Evolutionary conservation across 2,888 invertebrate species (phyloP), one percentile per base, ranked within the genome.

Genomic region (Oligia fasciuncula): DNA sequence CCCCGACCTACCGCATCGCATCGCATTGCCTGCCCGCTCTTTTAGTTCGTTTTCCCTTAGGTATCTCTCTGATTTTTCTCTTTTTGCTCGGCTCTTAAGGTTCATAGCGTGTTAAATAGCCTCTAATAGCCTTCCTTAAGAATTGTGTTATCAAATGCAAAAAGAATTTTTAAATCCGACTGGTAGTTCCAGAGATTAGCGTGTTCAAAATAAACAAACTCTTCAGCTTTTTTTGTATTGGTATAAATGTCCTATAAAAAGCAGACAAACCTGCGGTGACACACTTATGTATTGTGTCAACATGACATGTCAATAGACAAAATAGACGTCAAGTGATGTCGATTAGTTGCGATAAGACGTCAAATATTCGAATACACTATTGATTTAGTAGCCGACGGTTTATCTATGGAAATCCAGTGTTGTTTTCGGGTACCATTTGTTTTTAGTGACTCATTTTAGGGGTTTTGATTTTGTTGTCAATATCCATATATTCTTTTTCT

Each of bases 271-370:
- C 60, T n/a, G 3, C 54, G n/a, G 57, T 5, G 62, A 9, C 29
- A 29, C 66, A 69, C n/a, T 19, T 9, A 62, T 57, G 65, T 85
- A 72, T 69, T 69, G 40, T 79, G 62, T 86, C 79, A 75, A 79
- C 43, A 73, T 86, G 88, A 83, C 84, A 81, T 74, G 84, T 88
- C 86, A 84, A 87, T 83, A 66, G 78, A 73, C 82, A 69, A 88
- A 76, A 79, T 60, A 87, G 88, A 86, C 77, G 29, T 88, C 82
- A 86, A 87, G 89, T 89, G 86, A 79, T 72, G 62, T 77, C 79
- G 73, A 88, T 89, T 88, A 85, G 84, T 46, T 6, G 60, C 80
- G 78, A 82, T 89, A 85, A 78, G 51, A 85, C 73, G 89, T 89
- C 88, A 84, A 72, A 73, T 70, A 85, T 67, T 73, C 76, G 67